Conservation (phyloP, 1,140 invertebrate species). For the Dinoponera quadriceps region DNA sequence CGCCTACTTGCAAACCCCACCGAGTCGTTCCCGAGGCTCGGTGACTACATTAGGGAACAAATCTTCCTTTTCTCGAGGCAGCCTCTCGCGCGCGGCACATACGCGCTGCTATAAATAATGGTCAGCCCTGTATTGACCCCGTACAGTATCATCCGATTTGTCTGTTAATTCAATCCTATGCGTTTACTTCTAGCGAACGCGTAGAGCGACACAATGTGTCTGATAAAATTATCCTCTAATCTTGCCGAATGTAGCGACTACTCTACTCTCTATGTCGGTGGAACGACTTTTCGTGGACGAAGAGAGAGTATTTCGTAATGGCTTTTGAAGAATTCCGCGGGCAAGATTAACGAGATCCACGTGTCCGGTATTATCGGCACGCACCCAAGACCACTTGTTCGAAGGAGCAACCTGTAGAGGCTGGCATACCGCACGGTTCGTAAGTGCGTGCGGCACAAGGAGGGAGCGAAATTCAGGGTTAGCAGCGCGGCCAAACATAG, state of each 20-base stretch:
- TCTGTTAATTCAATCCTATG: constrained; percentile 20
- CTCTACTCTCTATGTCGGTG: too few relatives aligned
- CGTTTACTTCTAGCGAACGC: too few relatives aligned
- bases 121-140: constrained; percentile 31
- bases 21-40: constrained; percentile 78
- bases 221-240: too few relatives aligned
- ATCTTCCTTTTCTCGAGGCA: constrained; percentile 79
- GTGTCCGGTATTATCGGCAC: constrained; percentile 74
- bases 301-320: not conserved
- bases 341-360: constrained; percentile 70
- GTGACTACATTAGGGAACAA: constrained; percentile 85
- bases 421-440: constrained; percentile 68
- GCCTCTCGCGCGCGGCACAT: constrained; percentile 32
- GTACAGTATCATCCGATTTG: too few relatives aligned
- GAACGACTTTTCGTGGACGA: too few relatives aligned
- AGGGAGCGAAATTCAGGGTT: constrained; percentile 70
- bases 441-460: constrained; percentile 61
- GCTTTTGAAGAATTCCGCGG: constrained; percentile 19
- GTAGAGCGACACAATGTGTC: too few relatives aligned
- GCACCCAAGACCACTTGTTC: constrained; percentile 74
- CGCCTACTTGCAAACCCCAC: constrained; percentile 80
- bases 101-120: constrained; percentile 35
- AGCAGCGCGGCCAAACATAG: constrained; percentile 70
- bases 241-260: too few relatives aligned
- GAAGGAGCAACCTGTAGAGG: constrained; percentile 71